Percentiles rank a stretch among this genome's conserved stretches.
phyloP scores from a whole-genome alignment of 2,113 vertebrate species.

The Laterallus jamaicensis region DNA sequence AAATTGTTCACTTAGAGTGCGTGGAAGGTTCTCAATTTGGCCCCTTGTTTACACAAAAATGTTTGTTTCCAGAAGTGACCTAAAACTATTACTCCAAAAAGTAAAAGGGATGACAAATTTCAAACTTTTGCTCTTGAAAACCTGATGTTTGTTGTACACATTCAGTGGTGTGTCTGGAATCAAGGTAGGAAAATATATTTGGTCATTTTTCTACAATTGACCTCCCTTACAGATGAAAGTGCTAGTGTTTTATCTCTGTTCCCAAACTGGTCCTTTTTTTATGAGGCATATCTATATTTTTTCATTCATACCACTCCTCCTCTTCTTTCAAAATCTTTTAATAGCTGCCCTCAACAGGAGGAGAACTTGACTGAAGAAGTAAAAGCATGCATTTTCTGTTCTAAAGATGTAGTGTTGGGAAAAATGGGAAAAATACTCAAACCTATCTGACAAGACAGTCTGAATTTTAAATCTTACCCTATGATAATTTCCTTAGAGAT shows the following conservation, averaged over 20 bases:
- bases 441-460: too few relatives aligned
- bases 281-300: not conserved
- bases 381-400: not conserved
- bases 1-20: not conserved
- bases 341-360: not conserved
- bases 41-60: accelerated
- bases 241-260: not conserved
- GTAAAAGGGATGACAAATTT: not conserved
- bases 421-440: not conserved
- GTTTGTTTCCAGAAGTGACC: not conserved
- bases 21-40: not conserved
- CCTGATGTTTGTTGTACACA: accelerated
- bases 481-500: not conserved
- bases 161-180: not conserved
- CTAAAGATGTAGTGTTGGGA: not conserved
- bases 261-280: not conserved
- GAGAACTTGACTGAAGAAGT: not conserved
- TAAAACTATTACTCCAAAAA: not conserved
- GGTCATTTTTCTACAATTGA: too few relatives aligned
- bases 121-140: not conserved
- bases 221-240: not conserved
- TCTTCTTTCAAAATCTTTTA: not conserved
- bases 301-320: not conserved
- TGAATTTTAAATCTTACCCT: not conserved
- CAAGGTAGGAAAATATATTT: not conserved